Evolutionary conservation across 2,113 vertebrate species (phyloP), one percentile per base, ranked within the genome.

Genomic region (Corapipo altera): DNA sequence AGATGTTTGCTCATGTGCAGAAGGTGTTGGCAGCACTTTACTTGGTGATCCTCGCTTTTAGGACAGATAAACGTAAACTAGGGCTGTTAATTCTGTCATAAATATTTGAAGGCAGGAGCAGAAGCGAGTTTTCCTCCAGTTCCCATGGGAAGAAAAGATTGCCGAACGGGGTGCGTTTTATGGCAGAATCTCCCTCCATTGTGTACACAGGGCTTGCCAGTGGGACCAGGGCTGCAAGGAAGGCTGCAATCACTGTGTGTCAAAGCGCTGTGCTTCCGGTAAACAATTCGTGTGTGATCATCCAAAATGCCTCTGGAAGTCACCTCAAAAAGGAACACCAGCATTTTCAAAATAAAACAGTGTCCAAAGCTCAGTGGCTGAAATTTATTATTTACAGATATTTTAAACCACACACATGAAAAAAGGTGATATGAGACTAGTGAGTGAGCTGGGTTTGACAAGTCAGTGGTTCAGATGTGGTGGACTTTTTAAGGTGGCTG

Each of bases 61-160:
- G 37, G 51, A 51, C 0, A 0, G 46, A 33, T 70, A 8, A 65
- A 13, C 5, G 0, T 49, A 49, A 88, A 35, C 4, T 12, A 43
- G 41, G 21, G 33, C 54, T 93, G 55, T 90, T 90, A 93, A 46
- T 54, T 27, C 49, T 82, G 33, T 61, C 2, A 0, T 92, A 79
- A 73, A 70, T 62, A 20, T 28, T 8, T 61, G 24, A 54, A 37
- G 15, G 20, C 46, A 14, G 44, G 37, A 88, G 12, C 0, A 0
- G 59, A 73, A 80, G 12, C 0, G 2, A 23, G 15, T 30, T 85
- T 89, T 85, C 37, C 23, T 43, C 28, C 14, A 6, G 1, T 69
- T 85, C 28, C 20, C 11, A 39, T 37, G 18, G n/a, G 43, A 83
- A n/a, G 46, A 57, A 73, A 73, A 70, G 59, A 23, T 37, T 69